These are phyloP conservation scores for Dryas iulia DNA, from an alignment of 1,140 invertebrate species.

Conservation along the genomic window DNA sequence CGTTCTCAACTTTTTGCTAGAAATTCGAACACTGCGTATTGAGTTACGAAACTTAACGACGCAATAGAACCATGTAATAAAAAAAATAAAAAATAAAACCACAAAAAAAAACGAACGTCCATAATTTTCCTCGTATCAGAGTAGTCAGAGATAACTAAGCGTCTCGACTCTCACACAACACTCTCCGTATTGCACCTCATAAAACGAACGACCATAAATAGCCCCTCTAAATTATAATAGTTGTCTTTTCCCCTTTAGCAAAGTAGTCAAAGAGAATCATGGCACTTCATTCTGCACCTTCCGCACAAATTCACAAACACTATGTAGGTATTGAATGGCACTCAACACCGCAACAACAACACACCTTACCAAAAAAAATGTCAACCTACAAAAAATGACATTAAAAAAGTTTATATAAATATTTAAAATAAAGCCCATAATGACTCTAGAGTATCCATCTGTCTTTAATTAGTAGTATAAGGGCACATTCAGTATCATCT, in stretches of 20 bases:
- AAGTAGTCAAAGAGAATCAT: too few species aligned
- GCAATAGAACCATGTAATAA: not conserved
- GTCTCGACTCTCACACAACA: too few species aligned
- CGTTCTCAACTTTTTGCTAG: not conserved
- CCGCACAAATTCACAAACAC: not conserved
- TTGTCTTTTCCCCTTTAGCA: too few species aligned
- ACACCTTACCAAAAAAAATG: not conserved
- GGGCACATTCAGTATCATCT: slow-evolving; percentile 51
- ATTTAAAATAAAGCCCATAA: slow-evolving; percentile 16
- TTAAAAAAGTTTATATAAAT: not conserved
- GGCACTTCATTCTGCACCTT: too few species aligned
- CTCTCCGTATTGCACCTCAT: too few species aligned
- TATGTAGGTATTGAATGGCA: not conserved
- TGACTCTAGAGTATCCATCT: slow-evolving; percentile 26
- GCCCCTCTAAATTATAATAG: too few species aligned
- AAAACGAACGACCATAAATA: too few species aligned
- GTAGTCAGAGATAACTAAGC: too few species aligned
- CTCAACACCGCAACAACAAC: not conserved
- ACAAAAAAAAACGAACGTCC: too few species aligned
- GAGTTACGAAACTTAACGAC: not conserved
- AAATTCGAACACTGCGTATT: not conserved
- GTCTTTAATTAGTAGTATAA: slow-evolving; percentile 67
- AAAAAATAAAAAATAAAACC: not conserved
- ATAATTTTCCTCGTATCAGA: not conserved
- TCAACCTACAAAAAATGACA: not conserved